These are phyloP conservation scores for Poecilia gillii DNA, from an alignment of 2,797 vertebrate genomes.

Conservation along the genomic window DNA sequence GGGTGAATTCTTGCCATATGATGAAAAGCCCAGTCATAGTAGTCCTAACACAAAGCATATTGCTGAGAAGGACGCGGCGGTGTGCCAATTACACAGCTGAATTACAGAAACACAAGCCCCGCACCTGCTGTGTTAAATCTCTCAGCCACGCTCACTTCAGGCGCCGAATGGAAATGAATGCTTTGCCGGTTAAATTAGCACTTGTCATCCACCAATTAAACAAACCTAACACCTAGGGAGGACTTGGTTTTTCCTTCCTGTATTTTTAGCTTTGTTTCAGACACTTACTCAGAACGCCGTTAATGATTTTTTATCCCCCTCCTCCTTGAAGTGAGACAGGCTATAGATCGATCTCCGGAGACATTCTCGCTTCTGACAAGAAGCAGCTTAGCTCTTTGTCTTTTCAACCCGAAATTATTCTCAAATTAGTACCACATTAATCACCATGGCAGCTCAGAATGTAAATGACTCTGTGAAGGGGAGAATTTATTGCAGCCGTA, in stretches of 20 bases:
- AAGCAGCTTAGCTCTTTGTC: conserved; percentile 53
- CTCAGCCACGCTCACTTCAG: conserved; percentile 47
- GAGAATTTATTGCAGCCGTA: conserved; percentile 47
- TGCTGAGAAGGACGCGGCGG: conserved; percentile 35
- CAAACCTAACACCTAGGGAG: conserved; percentile 36
- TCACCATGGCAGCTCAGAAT: conserved; percentile 70
- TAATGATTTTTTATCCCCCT: conserved; percentile 26
- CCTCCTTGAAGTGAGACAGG: conserved; percentile 26
- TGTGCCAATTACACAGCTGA: conserved; percentile 59
- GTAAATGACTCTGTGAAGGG: conserved; percentile 68
- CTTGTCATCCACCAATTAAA: conserved; percentile 64
- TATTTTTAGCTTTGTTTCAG: conserved; percentile 56
- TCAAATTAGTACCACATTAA: conserved; percentile 77
- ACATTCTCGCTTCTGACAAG: conserved; percentile 55
- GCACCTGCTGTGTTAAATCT: conserved; percentile 64
- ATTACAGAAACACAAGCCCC: conserved; percentile 49
- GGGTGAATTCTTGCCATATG: background rate
- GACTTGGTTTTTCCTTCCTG: conserved; percentile 22
- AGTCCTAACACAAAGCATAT: conserved; percentile 47
- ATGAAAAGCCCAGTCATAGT: conserved; percentile 27
- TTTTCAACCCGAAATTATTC: conserved; percentile 69
- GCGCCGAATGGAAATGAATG: conserved; percentile 50
- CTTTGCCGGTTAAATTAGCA: conserved; percentile 63
- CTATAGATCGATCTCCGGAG: conserved; percentile 47
- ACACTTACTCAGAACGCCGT: conserved; percentile 35